Percentiles rank a stretch among this genome's conserved stretches.
Conservation (phyloP, 2,888 invertebrate species). For the Drosophila emarginata region DNA sequence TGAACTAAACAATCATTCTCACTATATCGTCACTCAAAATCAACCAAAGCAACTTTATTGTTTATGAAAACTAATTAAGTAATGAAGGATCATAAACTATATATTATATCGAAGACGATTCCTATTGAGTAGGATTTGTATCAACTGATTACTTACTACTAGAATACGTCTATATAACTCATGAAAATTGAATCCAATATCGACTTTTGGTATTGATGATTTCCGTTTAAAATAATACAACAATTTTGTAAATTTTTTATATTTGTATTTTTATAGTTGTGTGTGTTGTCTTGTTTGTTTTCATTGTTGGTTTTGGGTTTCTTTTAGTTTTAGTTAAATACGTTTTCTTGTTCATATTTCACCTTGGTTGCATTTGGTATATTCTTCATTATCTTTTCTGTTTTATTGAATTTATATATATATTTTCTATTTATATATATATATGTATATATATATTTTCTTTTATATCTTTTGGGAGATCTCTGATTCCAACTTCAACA, state of each 20-base stretch:
- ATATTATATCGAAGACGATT: too few species aligned
- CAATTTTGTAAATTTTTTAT: background rate
- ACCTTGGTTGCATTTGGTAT: slow-evolving; percentile 65
- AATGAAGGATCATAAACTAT: too few species aligned
- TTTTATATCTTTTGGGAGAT: slow-evolving; percentile 2
- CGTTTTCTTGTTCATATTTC: slow-evolving; percentile 47
- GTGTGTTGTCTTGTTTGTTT: slow-evolving; percentile 1
- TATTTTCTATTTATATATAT: too few species aligned
- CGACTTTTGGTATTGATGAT: too few species aligned
- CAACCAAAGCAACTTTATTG: too few species aligned
- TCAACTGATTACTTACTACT: too few species aligned
- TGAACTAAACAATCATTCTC: too few species aligned
- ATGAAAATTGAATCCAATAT: too few species aligned
- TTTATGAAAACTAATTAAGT: too few species aligned
- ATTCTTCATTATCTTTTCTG: background rate
- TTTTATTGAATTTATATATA: background rate
- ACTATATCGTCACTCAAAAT: too few species aligned
- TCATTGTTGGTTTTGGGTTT: slow-evolving; percentile 20
- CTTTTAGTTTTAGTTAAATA: slow-evolving; percentile 36
- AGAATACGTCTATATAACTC: too few species aligned
- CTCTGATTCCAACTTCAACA: background rate
- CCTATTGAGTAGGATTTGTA: too few species aligned
- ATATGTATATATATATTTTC: slow-evolving; percentile 20
- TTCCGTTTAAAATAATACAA: background rate
- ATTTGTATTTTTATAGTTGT: slow-evolving; percentile 1